A percentile compares a stretch with the other conserved stretches of the same genome.
phyloP scores from a whole-genome alignment of 2,888 invertebrate species.

The Ptychoptera contaminata region DNA sequence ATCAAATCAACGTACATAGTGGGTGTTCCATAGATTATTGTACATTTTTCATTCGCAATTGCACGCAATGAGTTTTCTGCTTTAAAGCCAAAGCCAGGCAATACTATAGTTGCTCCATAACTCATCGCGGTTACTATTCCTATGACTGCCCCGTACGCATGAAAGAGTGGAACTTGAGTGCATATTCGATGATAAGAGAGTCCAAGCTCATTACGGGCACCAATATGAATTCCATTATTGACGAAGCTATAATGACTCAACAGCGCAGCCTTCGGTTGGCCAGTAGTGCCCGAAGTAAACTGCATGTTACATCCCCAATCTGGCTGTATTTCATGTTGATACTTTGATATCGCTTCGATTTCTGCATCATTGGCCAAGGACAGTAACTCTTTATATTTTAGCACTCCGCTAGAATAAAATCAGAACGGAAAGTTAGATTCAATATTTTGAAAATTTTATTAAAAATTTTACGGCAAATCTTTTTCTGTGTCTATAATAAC shows the following conservation, averaged over 20 bases:
- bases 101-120: constrained; percentile 42
- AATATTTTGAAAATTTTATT: background rate
- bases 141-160: constrained; percentile 59
- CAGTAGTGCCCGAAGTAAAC: constrained; percentile 74
- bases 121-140: constrained; percentile 41
- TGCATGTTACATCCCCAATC: constrained; percentile 60
- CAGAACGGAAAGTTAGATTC: background rate
- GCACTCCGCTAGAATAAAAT: constrained; percentile 25
- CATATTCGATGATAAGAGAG: constrained; percentile 33
- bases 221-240: constrained; percentile 57
- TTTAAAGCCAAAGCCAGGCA: constrained; percentile 43
- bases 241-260: constrained; percentile 55
- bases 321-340: constrained; percentile 42
- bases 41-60: constrained; percentile 53
- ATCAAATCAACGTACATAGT: constrained; percentile 75
- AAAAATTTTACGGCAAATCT: constrained; percentile 33
- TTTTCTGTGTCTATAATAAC: constrained; percentile 41
- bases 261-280: constrained; percentile 56
- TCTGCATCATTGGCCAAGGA: constrained; percentile 16
- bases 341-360: constrained; percentile 5
- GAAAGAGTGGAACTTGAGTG: constrained; percentile 62
- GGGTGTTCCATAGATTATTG: constrained; percentile 59
- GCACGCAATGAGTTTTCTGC: constrained; percentile 44
- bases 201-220: constrained; percentile 32
- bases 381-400: constrained; percentile 32